A percentile compares a stretch with the other conserved stretches of the same genome.
Conservation (phyloP, 2,888 invertebrate genomes). For the Allophyes oxyacanthae region DNA sequence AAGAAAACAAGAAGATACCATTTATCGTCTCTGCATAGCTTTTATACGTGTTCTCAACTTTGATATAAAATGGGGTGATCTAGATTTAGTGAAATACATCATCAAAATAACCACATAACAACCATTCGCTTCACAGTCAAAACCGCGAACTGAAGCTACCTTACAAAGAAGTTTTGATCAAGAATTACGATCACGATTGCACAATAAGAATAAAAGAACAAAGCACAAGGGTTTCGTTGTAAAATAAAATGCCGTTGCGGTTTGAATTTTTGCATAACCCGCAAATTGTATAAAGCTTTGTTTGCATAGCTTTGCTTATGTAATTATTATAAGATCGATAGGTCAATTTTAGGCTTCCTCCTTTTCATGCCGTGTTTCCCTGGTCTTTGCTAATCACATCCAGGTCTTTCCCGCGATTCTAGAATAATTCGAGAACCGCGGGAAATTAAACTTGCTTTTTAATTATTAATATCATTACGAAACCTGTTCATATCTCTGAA, state of each 20-base stretch:
- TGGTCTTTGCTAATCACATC: too few relatives aligned
- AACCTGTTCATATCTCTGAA: too few relatives aligned
- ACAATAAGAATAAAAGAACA: conserved; percentile 43
- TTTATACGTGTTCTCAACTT: too few relatives aligned
- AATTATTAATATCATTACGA: not conserved
- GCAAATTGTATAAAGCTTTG: conserved; percentile 20
- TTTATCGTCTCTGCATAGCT: too few relatives aligned
- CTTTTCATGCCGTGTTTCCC: too few relatives aligned
- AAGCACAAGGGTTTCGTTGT: conserved; percentile 32
- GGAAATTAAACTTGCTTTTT: too few relatives aligned
- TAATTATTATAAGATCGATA: conserved; percentile 2
- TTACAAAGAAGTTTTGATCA: conserved; percentile 41
- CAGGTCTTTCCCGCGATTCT: too few relatives aligned
- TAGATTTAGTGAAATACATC: conserved; percentile 1
- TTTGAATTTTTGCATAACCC: conserved; percentile 36
- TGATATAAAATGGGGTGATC: too few relatives aligned
- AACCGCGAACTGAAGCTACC: conserved; percentile 17
- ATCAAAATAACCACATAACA: conserved; percentile 21
- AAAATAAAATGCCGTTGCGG: conserved; percentile 34
- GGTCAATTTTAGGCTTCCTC: not conserved
- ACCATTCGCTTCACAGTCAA: conserved; percentile 7
- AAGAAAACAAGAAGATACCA: too few relatives aligned
- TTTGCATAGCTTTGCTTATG: conserved; percentile 17
- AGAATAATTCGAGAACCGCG: too few relatives aligned
- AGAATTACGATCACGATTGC: conserved; percentile 47